Conservation (phyloP, 1,140 invertebrate genomes). For the Drosophila lini region DNA sequence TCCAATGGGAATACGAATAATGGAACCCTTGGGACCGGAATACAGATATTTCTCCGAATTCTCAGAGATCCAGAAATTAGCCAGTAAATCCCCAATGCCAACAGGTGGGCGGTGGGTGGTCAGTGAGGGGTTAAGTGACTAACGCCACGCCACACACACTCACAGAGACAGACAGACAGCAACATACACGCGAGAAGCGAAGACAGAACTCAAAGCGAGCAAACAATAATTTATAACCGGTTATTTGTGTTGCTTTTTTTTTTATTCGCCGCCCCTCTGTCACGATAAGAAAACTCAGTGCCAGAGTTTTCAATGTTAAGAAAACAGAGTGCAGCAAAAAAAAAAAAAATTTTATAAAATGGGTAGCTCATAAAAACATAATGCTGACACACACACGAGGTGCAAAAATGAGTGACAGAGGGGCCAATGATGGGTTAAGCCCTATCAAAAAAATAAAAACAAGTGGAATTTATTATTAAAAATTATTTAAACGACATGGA, state of each 20-base stretch:
- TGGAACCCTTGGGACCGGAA: neutral
- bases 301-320: constrained; percentile 19
- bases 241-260: constrained; percentile 35
- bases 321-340: constrained; percentile 39
- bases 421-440: constrained; percentile 5
- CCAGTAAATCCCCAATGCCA: constrained; percentile 16
- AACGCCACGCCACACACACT: constrained; percentile 28
- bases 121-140: constrained; percentile 42
- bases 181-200: constrained; percentile 14
- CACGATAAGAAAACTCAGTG: constrained; percentile 55
- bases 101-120: constrained; percentile 22
- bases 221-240: constrained; percentile 67
- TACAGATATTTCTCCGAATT: neutral
- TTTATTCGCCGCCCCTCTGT: constrained; percentile 30
- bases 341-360: neutral
- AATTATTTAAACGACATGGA: too few relatives aligned
- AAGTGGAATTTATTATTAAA: neutral
- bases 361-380: neutral
- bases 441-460: constrained; percentile 1
- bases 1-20: constrained; percentile 7
- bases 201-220: constrained; percentile 51
- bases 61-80: constrained; percentile 17
- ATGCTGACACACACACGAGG: constrained; percentile 16
- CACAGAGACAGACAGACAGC: constrained; percentile 1
- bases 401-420: constrained; percentile 42